Percentiles rank a stretch among this genome's conserved stretches.
phyloP scores from a whole-genome alignment of 2,113 vertebrate genomes.

The Tilapia sparmanii region DNA sequence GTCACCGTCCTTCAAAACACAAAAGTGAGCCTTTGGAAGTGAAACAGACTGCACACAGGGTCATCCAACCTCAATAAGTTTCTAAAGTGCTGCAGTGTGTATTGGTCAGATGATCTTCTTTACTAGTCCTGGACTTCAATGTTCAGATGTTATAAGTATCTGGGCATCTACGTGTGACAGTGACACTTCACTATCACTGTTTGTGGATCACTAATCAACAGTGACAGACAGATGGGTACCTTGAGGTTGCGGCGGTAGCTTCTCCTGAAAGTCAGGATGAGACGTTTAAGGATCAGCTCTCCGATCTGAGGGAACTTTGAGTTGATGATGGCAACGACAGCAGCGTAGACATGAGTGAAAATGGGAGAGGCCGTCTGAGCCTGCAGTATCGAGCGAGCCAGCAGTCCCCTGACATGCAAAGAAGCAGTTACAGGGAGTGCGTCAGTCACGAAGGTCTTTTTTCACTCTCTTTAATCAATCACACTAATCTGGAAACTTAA shows the following conservation, averaged over 20 bases:
- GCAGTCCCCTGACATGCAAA: constrained; percentile 76
- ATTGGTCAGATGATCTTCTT: background rate
- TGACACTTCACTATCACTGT: background rate
- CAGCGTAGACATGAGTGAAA: constrained; percentile 94
- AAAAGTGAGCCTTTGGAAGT: background rate
- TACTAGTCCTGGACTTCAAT: background rate
- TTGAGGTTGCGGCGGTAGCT: constrained; percentile 96
- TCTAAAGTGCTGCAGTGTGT: background rate
- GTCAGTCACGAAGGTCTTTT: background rate
- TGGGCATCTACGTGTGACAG: background rate
- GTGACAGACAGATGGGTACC: constrained; percentile 59
- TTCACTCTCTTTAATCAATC: background rate
- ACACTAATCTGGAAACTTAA: background rate
- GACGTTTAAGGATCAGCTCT: constrained; percentile 92
- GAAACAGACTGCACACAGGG: background rate
- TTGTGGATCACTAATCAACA: background rate
- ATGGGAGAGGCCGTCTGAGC: constrained; percentile 94
- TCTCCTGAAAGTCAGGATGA: constrained; percentile 93
- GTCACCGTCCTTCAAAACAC: background rate
- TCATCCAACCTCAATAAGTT: background rate
- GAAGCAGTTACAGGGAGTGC: background rate
- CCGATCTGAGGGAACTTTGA: constrained; percentile 97
- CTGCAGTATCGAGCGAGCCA: constrained; percentile 88
- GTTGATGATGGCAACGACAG: constrained; percentile 96
- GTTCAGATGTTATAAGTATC: background rate